A percentile compares a stretch with the other conserved stretches of the same genome.
phyloP scores from a whole-genome alignment of 2,113 vertebrate genomes.

The Crypturellus undulatus region DNA sequence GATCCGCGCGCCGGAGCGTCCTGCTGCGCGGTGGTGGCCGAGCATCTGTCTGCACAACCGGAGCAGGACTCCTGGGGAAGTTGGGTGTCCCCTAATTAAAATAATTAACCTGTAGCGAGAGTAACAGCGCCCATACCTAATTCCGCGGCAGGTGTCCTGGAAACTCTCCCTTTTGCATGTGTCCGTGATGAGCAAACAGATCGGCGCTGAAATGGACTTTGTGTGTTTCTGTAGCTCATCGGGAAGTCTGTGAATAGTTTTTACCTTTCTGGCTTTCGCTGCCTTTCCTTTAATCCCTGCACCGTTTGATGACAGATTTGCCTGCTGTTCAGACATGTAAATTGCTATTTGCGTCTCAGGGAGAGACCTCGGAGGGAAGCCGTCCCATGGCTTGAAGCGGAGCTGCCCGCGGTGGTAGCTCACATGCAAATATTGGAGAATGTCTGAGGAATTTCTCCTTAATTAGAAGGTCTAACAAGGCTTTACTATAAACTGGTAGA shows the following conservation, averaged over 20 bases:
- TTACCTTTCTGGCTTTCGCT: background rate
- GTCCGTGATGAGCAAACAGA: fast-evolving
- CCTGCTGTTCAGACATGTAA: background rate
- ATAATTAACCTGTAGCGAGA: background rate
- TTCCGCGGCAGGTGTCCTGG: fast-evolving
- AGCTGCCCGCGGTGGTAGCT: constrained; percentile 21
- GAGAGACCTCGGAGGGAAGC: background rate
- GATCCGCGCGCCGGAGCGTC: fast-evolving
- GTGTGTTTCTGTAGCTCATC: background rate
- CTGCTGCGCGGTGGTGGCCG: fast-evolving
- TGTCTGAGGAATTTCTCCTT: constrained; percentile 11
- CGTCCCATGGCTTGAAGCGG: background rate
- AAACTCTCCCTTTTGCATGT: background rate
- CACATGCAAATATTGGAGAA: fast-evolving
- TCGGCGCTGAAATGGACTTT: fast-evolving
- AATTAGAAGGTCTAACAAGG: background rate
- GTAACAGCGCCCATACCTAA: fast-evolving
- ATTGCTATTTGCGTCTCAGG: background rate
- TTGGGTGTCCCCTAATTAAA: background rate
- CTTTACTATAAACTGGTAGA: background rate
- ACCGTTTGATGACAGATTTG: background rate
- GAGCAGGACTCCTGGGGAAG: background rate
- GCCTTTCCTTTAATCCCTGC: background rate
- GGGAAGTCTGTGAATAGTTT: background rate
- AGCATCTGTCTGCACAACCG: fast-evolving